Conservation (phyloP, 2,888 invertebrate species). For the Scaptomyza caliginosa region DNA sequence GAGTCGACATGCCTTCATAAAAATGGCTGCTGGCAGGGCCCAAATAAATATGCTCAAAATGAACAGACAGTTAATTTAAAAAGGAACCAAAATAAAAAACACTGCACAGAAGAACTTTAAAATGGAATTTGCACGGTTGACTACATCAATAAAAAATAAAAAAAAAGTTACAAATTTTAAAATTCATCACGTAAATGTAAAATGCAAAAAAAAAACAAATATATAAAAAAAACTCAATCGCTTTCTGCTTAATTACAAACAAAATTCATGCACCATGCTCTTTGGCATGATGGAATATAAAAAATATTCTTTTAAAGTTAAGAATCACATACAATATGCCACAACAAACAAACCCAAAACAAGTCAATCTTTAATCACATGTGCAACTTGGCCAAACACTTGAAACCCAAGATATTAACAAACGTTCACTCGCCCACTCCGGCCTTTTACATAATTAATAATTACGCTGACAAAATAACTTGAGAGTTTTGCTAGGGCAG, state of each 20-base stretch:
- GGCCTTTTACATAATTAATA: constrained; percentile 70
- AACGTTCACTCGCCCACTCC: constrained; percentile 45
- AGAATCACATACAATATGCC: not conserved
- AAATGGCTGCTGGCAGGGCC: constrained; percentile 37
- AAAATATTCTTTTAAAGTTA: not conserved
- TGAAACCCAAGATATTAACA: constrained; percentile 24
- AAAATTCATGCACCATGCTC: not conserved
- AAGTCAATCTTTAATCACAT: not conserved
- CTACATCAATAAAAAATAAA: constrained; percentile 27
- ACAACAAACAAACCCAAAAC: not conserved
- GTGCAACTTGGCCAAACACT: constrained; percentile 31
- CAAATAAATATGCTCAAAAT: constrained; percentile 47
- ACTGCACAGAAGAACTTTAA: not conserved
- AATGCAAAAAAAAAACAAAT: not conserved
- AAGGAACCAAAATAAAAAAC: not conserved
- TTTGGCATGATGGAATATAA: too few species aligned
- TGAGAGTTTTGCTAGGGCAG: constrained; percentile 5
- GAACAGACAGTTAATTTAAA: constrained; percentile 26
- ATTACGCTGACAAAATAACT: constrained; percentile 45
- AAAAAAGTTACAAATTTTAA: constrained; percentile 9
- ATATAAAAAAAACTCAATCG: not conserved
- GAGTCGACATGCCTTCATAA: not conserved
- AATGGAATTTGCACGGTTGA: constrained; percentile 8
- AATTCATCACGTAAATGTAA: constrained; percentile 11
- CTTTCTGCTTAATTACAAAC: not conserved